Percentiles rank a stretch among this genome's conserved stretches.
Evolutionary conservation across 2,888 invertebrate species (phyloP).

Genomic region (Sinhomidia bicolor): DNA sequence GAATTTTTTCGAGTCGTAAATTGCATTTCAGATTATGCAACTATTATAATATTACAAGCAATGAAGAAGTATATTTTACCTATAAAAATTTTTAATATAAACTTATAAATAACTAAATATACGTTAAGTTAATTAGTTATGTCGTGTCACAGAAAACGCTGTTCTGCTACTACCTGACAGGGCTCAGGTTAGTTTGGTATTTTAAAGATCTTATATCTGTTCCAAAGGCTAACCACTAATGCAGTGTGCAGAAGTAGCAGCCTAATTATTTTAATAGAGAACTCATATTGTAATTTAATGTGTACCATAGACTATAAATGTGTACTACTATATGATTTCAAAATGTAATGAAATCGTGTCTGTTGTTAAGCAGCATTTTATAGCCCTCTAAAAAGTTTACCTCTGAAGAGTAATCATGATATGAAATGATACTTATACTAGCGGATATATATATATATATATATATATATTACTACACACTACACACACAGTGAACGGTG

Average conservation of each 20-base stretch:
- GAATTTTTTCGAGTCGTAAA: neutral
- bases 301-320: neutral
- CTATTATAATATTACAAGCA: neutral
- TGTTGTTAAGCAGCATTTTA: neutral
- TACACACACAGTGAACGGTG: conserved; percentile 41
- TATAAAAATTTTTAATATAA: neutral
- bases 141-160: neutral
- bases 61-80: neutral
- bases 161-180: neutral
- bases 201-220: neutral
- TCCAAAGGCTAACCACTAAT: neutral
- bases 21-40: neutral
- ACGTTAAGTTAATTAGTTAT: too few relatives aligned
- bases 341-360: neutral
- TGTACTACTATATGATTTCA: too few relatives aligned
- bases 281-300: neutral
- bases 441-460: too few relatives aligned
- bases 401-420: neutral
- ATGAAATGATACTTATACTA: neutral
- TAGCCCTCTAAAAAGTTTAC: neutral
- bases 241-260: neutral
- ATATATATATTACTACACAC: too few relatives aligned
- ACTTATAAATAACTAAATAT: neutral
- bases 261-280: neutral
- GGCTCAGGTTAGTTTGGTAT: neutral